Evolutionary conservation across 2,797 vertebrate genomes (phyloP).

Genomic region (Scleropages formosus): DNA sequence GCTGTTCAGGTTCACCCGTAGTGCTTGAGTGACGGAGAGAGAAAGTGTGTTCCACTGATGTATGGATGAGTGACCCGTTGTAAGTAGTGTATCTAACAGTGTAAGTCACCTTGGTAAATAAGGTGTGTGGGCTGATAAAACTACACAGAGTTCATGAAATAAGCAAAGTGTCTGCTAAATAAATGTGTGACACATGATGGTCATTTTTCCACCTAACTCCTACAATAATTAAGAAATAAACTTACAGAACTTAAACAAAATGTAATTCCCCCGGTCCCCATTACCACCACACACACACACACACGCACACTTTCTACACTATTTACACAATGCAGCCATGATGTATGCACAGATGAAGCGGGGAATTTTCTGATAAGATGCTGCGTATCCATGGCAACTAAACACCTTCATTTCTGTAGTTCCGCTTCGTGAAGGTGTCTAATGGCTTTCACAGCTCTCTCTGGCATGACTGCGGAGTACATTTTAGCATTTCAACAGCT

Average conservation of each 20-base stretch:
- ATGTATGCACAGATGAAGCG: slow-evolving; percentile 34
- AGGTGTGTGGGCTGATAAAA: too few species aligned
- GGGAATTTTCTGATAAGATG: slow-evolving; percentile 39
- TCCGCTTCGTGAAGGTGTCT: slow-evolving; percentile 33
- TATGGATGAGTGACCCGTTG: too few species aligned
- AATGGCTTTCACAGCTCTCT: slow-evolving; percentile 29
- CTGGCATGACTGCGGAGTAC: slow-evolving; percentile 28
- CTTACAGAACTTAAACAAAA: slow-evolving; percentile 13
- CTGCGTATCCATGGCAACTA: slow-evolving; percentile 52
- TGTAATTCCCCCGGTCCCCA: slow-evolving; percentile 19
- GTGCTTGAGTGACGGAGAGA: too few species aligned
- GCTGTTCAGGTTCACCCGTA: too few species aligned
- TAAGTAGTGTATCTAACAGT: too few species aligned
- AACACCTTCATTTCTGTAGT: slow-evolving; percentile 41
- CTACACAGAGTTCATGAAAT: too few species aligned
- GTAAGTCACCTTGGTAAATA: too few species aligned
- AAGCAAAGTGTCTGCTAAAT: too few species aligned
- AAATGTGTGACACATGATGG: too few species aligned
- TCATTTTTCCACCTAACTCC: too few species aligned
- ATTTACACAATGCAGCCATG: slow-evolving; percentile 13
- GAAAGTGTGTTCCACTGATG: too few species aligned
- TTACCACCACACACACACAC: slow-evolving; percentile 13
- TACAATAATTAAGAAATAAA: too few species aligned
- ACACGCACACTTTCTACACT: not conserved
- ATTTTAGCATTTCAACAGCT: slow-evolving; percentile 30